Conservation (phyloP, 1,140 invertebrate genomes). For the Megalonaias nervosa region DNA sequence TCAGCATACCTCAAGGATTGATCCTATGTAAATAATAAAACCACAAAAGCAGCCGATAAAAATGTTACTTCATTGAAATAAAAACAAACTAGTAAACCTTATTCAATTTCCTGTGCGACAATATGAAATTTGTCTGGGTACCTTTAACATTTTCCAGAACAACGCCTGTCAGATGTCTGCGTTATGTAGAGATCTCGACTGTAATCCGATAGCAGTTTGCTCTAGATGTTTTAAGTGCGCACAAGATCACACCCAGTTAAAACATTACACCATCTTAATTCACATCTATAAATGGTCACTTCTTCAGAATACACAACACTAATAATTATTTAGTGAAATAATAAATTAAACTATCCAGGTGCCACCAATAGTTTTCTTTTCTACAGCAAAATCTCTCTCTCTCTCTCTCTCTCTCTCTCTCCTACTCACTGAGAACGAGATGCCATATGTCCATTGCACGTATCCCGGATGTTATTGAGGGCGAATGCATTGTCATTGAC, state of each 20-base stretch:
- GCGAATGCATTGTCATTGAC: conserved; percentile 50
- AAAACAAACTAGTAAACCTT: no score
- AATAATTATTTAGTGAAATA: background rate
- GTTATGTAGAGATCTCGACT: no score
- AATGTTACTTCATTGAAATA: no score
- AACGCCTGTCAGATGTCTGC: no score
- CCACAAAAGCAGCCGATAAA: no score
- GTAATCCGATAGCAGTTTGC: background rate
- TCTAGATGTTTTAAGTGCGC: background rate
- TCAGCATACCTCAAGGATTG: background rate
- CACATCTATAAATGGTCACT: background rate
- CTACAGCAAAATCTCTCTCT: background rate
- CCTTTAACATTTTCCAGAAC: no score
- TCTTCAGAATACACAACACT: background rate
- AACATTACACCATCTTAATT: background rate
- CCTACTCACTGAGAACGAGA: conserved; percentile 9
- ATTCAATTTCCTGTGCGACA: no score
- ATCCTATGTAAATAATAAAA: no score
- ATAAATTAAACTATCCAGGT: no score
- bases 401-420: background rate
- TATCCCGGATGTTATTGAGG: conserved; percentile 51
- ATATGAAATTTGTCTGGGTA: no score
- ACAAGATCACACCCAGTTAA: background rate
- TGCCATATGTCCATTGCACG: conserved; percentile 45
- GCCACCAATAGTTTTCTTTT: background rate